Percentiles rank a stretch among this genome's conserved stretches.
phyloP scores from a whole-genome alignment of 2,888 invertebrate species.

The Ichneumon xanthorius region DNA sequence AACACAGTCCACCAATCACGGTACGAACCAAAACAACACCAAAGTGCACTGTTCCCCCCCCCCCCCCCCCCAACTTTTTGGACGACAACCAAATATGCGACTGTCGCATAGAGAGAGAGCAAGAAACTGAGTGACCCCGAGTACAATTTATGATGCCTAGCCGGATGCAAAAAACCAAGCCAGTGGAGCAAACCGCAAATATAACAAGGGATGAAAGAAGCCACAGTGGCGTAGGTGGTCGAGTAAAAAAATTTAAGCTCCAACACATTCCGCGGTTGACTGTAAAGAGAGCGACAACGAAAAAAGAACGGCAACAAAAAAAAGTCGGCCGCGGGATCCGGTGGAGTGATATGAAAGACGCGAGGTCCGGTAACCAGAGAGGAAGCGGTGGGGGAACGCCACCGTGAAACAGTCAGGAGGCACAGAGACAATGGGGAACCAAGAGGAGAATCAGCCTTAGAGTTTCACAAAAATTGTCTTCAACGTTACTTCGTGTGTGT shows the following conservation, averaged over 20 bases:
- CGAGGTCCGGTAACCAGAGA: neutral
- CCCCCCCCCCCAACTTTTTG: too few relatives aligned
- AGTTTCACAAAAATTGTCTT: slow-evolving; percentile 17
- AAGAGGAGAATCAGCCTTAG: slow-evolving; percentile 14
- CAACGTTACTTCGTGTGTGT: too few relatives aligned
- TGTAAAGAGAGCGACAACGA: slow-evolving; percentile 4
- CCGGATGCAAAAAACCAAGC: slow-evolving; percentile 25
- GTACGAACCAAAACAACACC: neutral
- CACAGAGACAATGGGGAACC: slow-evolving; percentile 36
- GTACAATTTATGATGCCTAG: slow-evolving; percentile 71
- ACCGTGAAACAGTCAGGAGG: slow-evolving; percentile 12
- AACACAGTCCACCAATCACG: too few relatives aligned
- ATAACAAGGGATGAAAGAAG: slow-evolving; percentile 2
- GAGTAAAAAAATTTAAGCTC: slow-evolving; percentile 40
- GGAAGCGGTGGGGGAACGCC: slow-evolving; percentile 21
- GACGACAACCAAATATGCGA: neutral
- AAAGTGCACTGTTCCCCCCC: neutral
- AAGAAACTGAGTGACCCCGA: slow-evolving; percentile 34
- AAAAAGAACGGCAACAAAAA: slow-evolving; percentile 26
- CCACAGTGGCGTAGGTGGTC: neutral
- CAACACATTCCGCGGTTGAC: slow-evolving; percentile 21
- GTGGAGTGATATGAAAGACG: slow-evolving; percentile 45
- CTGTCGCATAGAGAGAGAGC: slow-evolving; percentile 4
- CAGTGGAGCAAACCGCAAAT: slow-evolving; percentile 25
- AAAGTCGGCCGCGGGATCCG: slow-evolving; percentile 1